Evolutionary conservation across 2,113 vertebrate genomes (phyloP).

Genomic region (Egretta garzetta): DNA sequence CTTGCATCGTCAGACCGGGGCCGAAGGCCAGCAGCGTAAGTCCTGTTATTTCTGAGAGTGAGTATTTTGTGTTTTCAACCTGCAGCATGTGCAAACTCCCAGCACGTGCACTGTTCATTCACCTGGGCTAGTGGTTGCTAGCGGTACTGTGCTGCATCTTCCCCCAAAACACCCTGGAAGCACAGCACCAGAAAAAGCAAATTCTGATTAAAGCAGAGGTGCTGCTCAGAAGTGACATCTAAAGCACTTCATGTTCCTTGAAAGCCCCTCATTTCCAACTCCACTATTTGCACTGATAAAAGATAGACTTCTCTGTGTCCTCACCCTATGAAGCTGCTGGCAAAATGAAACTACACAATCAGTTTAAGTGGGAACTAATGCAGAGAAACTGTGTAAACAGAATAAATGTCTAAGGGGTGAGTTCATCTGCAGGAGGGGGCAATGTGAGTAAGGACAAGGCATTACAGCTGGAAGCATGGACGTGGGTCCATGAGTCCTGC

Average conservation of each 20-base stretch:
- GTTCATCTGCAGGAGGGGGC: not conserved
- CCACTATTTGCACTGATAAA: not conserved
- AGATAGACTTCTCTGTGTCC: not conserved
- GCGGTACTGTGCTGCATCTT: not conserved
- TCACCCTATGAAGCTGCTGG: not conserved
- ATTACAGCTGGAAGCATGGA: not conserved
- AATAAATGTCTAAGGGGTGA: not conserved
- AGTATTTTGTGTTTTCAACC: not conserved
- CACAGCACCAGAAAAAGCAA: not conserved
- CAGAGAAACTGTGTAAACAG: not conserved
- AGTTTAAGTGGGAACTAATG: not conserved
- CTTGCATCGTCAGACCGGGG: conserved; percentile 39
- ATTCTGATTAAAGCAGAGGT: not conserved
- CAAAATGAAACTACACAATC: not conserved
- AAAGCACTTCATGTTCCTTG: not conserved
- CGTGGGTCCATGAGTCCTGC: not conserved
- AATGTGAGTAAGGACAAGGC: not conserved
- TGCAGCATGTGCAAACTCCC: not conserved
- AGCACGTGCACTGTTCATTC: not conserved
- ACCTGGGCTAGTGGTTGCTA: not conserved
- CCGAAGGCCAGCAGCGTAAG: conserved; percentile 49
- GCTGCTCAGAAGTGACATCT: not conserved
- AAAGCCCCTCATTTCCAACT: not conserved
- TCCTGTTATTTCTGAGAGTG: not conserved
- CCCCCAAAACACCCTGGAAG: not conserved